Evolutionary conservation across 2,113 vertebrate genomes (phyloP).

Genomic region (Phyllopteryx taeniolatus): DNA sequence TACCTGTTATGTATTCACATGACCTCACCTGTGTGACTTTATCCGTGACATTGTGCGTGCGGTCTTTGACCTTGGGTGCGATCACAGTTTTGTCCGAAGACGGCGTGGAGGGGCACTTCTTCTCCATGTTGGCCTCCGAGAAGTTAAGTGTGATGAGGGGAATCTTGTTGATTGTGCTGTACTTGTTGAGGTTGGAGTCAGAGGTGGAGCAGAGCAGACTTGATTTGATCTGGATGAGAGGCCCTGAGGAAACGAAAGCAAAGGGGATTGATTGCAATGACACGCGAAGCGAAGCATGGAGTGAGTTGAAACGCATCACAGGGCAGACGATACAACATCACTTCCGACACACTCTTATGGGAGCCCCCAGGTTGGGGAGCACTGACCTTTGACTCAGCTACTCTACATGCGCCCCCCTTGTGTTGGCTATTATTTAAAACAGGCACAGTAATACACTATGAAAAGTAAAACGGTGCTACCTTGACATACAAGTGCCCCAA

Average conservation of each 20-base stretch:
- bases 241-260: conserved; percentile 70
- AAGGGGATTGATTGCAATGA: conserved; percentile 12
- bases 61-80: conserved; percentile 96
- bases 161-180: conserved; percentile 99
- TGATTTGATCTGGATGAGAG: conserved; percentile 96
- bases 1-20: too few species aligned
- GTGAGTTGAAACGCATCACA: conserved; percentile 48
- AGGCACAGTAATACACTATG: not conserved
- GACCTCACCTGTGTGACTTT: conserved; percentile 94
- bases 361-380: conserved; percentile 32
- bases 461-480: not conserved
- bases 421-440: not conserved
- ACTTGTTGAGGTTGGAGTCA: conserved; percentile 97
- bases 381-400: conserved; percentile 1
- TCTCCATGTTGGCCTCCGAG: conserved; percentile 92
- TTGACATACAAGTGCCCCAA: not conserved
- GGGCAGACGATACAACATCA: conserved; percentile 39
- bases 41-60: conserved; percentile 97
- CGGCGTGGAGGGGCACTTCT: conserved; percentile 89
- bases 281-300: conserved; percentile 40
- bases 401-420: not conserved
- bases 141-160: conserved; percentile 98
- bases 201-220: conserved; percentile 96
- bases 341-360: conserved; percentile 16
- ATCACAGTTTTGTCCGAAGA: conserved; percentile 98